phyloP scores from a whole-genome alignment of 1,140 invertebrate genomes.

The Paralvinella palmiformis region DNA sequence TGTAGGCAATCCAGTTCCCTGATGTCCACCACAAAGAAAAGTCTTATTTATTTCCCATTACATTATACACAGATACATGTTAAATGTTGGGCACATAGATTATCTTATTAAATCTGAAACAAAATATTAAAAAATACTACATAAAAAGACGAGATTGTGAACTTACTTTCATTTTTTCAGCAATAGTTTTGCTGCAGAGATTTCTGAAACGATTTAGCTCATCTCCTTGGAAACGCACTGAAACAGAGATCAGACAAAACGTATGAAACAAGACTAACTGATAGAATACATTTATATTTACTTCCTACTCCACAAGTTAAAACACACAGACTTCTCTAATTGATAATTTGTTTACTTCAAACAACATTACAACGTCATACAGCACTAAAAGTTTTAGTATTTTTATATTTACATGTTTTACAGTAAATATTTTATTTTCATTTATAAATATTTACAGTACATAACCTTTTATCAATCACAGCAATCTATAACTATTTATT shows the following conservation, averaged over 20 bases:
- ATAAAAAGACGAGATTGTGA: background rate
- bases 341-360: background rate
- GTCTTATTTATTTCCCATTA: background rate
- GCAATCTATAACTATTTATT: no score
- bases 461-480: no score
- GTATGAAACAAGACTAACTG: background rate
- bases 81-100: background rate
- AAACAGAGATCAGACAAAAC: conserved; percentile 23
- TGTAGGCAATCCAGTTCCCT: no score
- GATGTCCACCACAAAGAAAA: background rate
- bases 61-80: background rate
- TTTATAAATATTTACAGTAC: no score
- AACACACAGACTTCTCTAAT: background rate
- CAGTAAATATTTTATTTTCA: background rate
- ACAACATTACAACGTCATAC: background rate
- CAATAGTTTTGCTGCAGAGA: conserved; percentile 91
- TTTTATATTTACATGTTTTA: background rate
- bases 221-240: conserved; percentile 79
- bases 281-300: background rate
- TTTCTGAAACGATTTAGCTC: conserved; percentile 94
- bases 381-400: no score
- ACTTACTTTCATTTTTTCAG: conserved; percentile 89
- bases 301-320: background rate
- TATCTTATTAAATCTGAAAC: no score
- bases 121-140: no score